Conservation (phyloP, 2,888 invertebrate genomes). For the Liopterus haemorrhoidalis region DNA sequence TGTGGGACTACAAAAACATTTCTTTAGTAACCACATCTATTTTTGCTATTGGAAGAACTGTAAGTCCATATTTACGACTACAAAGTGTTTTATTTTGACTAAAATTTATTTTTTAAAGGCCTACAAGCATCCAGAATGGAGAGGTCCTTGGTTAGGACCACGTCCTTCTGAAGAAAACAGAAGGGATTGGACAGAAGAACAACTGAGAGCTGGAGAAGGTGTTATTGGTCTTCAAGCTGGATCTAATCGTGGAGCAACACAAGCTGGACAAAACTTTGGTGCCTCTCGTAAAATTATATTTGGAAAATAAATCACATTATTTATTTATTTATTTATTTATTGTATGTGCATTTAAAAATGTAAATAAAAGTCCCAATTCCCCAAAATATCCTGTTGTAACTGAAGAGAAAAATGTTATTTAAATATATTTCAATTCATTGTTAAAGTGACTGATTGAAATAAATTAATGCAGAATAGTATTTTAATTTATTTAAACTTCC, state of each 20-base stretch:
- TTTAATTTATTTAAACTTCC: too few species aligned
- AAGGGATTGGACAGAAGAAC: slow-evolving; percentile 74
- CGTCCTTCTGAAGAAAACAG: slow-evolving; percentile 79
- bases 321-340: too few species aligned
- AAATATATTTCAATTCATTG: too few species aligned
- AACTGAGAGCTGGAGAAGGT: slow-evolving; percentile 73
- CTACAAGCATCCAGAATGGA: slow-evolving; percentile 78
- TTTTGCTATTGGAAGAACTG: slow-evolving; percentile 81
- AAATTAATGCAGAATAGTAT: too few species aligned
- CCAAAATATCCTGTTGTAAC: too few species aligned
- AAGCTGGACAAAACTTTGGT: slow-evolving; percentile 84
- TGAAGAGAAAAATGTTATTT: too few species aligned
- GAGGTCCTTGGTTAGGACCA: slow-evolving; percentile 76
- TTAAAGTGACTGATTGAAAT: too few species aligned
- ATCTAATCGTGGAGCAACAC: slow-evolving; percentile 75
- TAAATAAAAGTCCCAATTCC: too few species aligned
- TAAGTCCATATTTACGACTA: slow-evolving; percentile 41
- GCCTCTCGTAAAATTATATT: slow-evolving; percentile 74
- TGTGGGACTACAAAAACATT: slow-evolving; percentile 88
- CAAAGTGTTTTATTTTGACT: background rate
- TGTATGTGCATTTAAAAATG: too few species aligned
- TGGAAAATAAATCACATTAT: slow-evolving; percentile 64
- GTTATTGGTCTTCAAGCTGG: slow-evolving; percentile 87
- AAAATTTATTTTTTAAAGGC: slow-evolving; percentile 48
- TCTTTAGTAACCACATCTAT: slow-evolving; percentile 81